phyloP scores from a whole-genome alignment of 92 coral and sea anemone genomes.

The Desmophyllum pertusum region DNA sequence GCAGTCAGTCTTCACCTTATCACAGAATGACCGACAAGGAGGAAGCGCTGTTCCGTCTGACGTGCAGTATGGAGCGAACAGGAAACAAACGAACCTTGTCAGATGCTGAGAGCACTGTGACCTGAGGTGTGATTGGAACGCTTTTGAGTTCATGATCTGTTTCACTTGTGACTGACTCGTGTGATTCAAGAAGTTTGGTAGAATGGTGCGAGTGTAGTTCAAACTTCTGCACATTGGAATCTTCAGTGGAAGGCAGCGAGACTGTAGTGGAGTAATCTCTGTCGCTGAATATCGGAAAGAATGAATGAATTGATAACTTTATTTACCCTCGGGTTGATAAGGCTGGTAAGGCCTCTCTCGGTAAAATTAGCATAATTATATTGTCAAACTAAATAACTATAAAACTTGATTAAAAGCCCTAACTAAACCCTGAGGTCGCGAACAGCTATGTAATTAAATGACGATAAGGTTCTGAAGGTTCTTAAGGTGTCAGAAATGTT shows the following conservation, averaged over 20 bases:
- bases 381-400: too few relatives aligned
- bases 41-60: constrained; percentile 29
- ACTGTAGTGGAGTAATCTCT: not conserved
- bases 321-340: not conserved
- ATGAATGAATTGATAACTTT: not conserved
- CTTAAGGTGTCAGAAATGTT: too few relatives aligned
- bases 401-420: too few relatives aligned
- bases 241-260: constrained; percentile 21
- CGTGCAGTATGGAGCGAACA: constrained; percentile 26
- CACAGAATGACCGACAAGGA: constrained; percentile 39
- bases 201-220: constrained; percentile 31
- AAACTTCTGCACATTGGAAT: constrained; percentile 29
- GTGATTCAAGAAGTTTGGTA: constrained; percentile 46
- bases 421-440: too few relatives aligned
- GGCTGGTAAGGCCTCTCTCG: too few relatives aligned
- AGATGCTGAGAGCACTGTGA: constrained; percentile 25
- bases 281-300: not conserved
- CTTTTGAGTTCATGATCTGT: not conserved
- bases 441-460: too few relatives aligned
- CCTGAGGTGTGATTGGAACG: not conserved
- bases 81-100: constrained; percentile 25
- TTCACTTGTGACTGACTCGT: constrained; percentile 22
- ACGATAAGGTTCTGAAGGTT: too few relatives aligned
- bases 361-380: too few relatives aligned
- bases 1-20: constrained; percentile 31